A percentile compares a stretch with the other conserved stretches of the same genome.
Evolutionary conservation across 2,888 invertebrate species (phyloP).

Genomic region (Psylliodes chrysocephalus): DNA sequence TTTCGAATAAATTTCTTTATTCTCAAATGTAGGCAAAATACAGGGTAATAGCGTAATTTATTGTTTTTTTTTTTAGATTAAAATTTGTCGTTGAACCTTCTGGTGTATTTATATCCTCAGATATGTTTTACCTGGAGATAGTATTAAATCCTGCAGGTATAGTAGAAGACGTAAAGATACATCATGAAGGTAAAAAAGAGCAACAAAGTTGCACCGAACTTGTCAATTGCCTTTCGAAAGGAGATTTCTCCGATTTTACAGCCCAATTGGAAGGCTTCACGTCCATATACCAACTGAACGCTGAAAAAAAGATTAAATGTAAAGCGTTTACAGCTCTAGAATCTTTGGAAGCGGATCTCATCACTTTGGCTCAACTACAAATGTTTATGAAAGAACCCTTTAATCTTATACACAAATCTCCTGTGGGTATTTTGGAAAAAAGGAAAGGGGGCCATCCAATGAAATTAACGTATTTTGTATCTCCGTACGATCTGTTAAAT

Average conservation of each 20-base stretch:
- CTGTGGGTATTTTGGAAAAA: constrained; percentile 86
- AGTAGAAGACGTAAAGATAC: constrained; percentile 90
- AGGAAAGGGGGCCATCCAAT: constrained; percentile 91
- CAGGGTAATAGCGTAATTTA: neutral
- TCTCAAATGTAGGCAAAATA: no score
- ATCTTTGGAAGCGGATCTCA: constrained; percentile 90
- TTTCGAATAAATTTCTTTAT: no score
- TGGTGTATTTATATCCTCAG: constrained; percentile 90
- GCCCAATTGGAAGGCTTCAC: constrained; percentile 84
- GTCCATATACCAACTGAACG: constrained; percentile 92
- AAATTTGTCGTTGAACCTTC: constrained; percentile 88
- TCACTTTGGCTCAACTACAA: constrained; percentile 79
- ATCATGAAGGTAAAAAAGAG: constrained; percentile 88
- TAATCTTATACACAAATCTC: constrained; percentile 86
- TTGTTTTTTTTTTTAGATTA: constrained; percentile 66
- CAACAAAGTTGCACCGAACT: constrained; percentile 90
- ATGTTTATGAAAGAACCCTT: constrained; percentile 77
- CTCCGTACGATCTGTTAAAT: constrained; percentile 90
- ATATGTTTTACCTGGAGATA: constrained; percentile 96
- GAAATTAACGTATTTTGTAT: constrained; percentile 93
- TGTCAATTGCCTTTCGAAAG: constrained; percentile 82
- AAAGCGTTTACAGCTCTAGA: constrained; percentile 94
- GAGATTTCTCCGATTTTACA: constrained; percentile 92
- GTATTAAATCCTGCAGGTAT: constrained; percentile 84
- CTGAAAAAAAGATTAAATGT: constrained; percentile 93